phyloP scores from a whole-genome alignment of 2,113 vertebrate species.

The Saiga tatarica region DNA sequence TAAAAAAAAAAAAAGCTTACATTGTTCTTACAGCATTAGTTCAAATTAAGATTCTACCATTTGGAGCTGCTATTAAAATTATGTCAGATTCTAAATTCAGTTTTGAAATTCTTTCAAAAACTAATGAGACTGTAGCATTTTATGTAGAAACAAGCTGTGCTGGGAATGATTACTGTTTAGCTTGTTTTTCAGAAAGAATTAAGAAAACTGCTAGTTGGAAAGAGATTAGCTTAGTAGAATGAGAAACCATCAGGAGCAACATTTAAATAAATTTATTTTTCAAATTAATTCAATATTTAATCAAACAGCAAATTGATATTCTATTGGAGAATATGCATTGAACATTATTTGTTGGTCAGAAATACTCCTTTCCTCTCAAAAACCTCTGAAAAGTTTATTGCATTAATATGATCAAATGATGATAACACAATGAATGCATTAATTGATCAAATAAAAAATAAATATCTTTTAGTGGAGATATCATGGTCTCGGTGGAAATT shows the following conservation, averaged over 20 bases:
- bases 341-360: background rate
- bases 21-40: background rate
- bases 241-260: background rate
- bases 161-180: conserved; percentile 11
- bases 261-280: background rate
- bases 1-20: background rate
- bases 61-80: background rate
- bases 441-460: background rate
- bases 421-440: background rate
- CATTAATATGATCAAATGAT: too few relatives aligned
- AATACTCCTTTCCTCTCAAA: background rate
- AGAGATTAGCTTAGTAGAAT: background rate
- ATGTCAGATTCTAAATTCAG: background rate
- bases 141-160: conserved; percentile 13
- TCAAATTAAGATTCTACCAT: background rate
- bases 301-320: background rate
- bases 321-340: background rate
- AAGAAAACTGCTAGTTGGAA: background rate
- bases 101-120: conserved; percentile 35
- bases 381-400: background rate
- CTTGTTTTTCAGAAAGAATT: background rate
- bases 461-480: background rate
- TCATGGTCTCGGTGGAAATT: background rate
- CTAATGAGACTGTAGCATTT: background rate
- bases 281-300: background rate